Percentiles rank a stretch among this genome's conserved stretches.
Conservation (phyloP, 2,888 invertebrate species). For the Azorinus chamasolen region DNA sequence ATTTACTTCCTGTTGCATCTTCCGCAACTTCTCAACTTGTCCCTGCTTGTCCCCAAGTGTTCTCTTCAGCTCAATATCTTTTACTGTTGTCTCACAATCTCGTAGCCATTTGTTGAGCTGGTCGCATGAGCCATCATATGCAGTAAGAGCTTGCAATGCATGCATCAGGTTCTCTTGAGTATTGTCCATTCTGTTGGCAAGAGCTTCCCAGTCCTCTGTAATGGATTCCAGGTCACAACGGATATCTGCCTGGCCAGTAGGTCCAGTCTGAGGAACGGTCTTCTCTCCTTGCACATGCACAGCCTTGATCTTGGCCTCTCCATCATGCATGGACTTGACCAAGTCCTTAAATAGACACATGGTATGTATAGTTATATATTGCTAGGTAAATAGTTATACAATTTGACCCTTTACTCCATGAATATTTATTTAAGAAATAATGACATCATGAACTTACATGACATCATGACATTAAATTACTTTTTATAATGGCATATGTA, state of each 20-base stretch:
- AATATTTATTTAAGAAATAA: no score
- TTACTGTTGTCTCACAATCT: constrained; percentile 93
- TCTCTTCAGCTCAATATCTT: constrained; percentile 93
- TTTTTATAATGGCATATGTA: no score
- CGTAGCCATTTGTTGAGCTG: constrained; percentile 94
- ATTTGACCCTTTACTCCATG: no score
- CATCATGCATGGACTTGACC: constrained; percentile 75
- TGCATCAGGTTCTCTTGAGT: constrained; percentile 94
- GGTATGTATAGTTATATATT: no score
- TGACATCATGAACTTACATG: no score
- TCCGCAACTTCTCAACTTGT: constrained; percentile 92
- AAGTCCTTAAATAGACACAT: constrained; percentile 78
- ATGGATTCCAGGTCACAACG: constrained; percentile 93
- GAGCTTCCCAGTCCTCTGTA: constrained; percentile 94
- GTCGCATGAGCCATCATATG: constrained; percentile 93
- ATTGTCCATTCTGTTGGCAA: constrained; percentile 93
- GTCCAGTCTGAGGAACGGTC: constrained; percentile 95
- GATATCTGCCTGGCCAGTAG: constrained; percentile 96
- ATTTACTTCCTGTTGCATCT: constrained; percentile 88
- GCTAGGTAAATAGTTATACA: no score
- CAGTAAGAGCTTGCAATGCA: constrained; percentile 92
- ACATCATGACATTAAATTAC: no score
- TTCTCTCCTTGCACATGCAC: constrained; percentile 95
- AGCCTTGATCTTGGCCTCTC: constrained; percentile 91
- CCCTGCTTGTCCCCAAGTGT: constrained; percentile 93